Percentiles rank a stretch among this genome's conserved stretches.
Evolutionary conservation across 2,113 vertebrate species (phyloP).

Genomic region (Toxostoma redivivum): DNA sequence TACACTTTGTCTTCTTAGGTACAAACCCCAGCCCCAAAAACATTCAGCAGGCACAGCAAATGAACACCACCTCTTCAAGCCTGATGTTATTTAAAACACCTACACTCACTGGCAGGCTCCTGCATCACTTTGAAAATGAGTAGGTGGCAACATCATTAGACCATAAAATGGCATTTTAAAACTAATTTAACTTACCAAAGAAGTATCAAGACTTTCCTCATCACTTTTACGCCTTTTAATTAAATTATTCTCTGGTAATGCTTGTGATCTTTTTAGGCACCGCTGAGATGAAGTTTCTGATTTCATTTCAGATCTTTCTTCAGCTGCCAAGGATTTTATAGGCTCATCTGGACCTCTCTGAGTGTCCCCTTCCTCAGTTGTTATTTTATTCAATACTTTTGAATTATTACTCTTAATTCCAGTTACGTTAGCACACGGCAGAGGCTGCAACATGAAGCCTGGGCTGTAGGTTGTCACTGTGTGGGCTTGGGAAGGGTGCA

Average conservation of each 20-base stretch:
- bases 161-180: not conserved
- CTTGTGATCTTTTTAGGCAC: slow-evolving; percentile 72
- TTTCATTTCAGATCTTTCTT: not conserved
- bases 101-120: not conserved
- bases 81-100: not conserved
- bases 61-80: not conserved
- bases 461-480: slow-evolving; percentile 72
- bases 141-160: not conserved
- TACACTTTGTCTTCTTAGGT: not conserved
- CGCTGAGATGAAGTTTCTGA: slow-evolving; percentile 46
- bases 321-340: not conserved
- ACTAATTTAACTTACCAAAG: slow-evolving; percentile 59
- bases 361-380: not conserved
- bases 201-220: slow-evolving; percentile 19
- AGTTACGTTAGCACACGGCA: slow-evolving; percentile 73
- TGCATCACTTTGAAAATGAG: not conserved
- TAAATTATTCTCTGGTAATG: slow-evolving; percentile 59
- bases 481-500: slow-evolving; percentile 78
- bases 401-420: slow-evolving; percentile 35
- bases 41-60: not conserved
- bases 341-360: not conserved
- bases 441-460: slow-evolving; percentile 77
- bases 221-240: slow-evolving; percentile 74
- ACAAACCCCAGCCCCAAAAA: not conserved
- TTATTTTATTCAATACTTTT: not conserved